Evolutionary conservation across 1,140 invertebrate genomes (phyloP), one percentile per base, ranked within the genome.

Genomic region (Drosophila lacertosa): DNA sequence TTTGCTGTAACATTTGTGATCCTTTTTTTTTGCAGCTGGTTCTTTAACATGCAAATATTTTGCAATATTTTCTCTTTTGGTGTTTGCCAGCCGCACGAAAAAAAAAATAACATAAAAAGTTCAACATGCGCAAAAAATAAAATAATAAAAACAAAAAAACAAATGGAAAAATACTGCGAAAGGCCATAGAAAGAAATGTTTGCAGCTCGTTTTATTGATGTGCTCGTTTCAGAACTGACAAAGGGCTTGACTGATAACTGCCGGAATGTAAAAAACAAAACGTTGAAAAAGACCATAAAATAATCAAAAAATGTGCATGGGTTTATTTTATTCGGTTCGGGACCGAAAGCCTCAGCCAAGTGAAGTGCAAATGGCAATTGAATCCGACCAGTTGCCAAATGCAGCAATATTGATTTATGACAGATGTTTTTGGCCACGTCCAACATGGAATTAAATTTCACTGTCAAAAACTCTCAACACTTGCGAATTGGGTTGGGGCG

Each of bases 161-260:
- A 24, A 32, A 40, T 15, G 11, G 6, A 15, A 51, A 51, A 33
- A 33, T 45, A n/a, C 4, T 20, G 18, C 24, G 11, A 75, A 51
- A 71, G 60, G 37, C 70, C 62, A 69, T 74, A 58, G 68, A 1
- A 67, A 83, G 67, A 62, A 55, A 39, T 70, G 76, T 83, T 81
- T 75, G 15, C 68, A 66, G 32, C 45, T 58, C 35, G 62, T 76
- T 72, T 80, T 74, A 73, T 86, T 84, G 67, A 81, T 64, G 72
- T 63, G 67, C 59, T 68, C 77, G 64, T 47, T 53, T 53, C 58
- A 35, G 63, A 29, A 35, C 72, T 80, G 81, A 86, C 80, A 86
- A 84, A 86, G 72, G 76, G 73, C 75, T 66, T 77, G 77, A 86
- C 81, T 65, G 77, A 86, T 63, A 81, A 58, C 81, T 74, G 68